phyloP scores from a whole-genome alignment of 2,888 invertebrate species.

The Litoditis marina region DNA sequence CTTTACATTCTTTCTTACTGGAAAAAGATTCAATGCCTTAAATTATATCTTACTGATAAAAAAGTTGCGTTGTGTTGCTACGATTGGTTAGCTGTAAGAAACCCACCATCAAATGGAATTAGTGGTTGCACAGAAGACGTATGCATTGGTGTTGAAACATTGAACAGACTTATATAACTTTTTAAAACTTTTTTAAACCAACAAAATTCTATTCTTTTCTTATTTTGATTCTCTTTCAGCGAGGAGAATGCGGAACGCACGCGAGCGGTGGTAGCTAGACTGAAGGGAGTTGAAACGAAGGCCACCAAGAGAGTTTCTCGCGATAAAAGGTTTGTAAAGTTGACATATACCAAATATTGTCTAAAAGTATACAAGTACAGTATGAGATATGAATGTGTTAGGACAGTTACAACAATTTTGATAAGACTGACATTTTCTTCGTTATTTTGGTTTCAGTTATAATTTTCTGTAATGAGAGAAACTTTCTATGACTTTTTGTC shows the following conservation, averaged over 20 bases:
- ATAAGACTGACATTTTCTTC: background rate
- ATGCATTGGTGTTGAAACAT: too few relatives aligned
- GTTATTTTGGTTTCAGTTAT: background rate
- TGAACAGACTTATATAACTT: background rate
- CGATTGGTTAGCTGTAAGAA: too few relatives aligned
- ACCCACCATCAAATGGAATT: too few relatives aligned
- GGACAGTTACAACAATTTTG: background rate
- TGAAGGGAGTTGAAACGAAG: slow-evolving; percentile 15
- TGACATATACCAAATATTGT: too few relatives aligned
- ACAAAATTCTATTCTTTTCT: background rate
- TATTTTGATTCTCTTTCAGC: slow-evolving; percentile 15
- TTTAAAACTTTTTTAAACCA: background rate
- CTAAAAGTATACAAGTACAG: too few relatives aligned
- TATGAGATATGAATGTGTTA: too few relatives aligned
- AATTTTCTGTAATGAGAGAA: background rate
- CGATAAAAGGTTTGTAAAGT: background rate
- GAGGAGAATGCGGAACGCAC: slow-evolving; percentile 28
- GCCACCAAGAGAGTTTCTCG: background rate
- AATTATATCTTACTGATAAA: too few relatives aligned
- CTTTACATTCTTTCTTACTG: too few relatives aligned
- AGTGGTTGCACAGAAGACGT: too few relatives aligned
- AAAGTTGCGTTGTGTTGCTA: too few relatives aligned
- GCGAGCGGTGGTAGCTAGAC: slow-evolving; percentile 25
- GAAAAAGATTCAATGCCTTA: too few relatives aligned
- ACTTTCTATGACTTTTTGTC: too few relatives aligned